A percentile compares a stretch with the other conserved stretches of the same genome.
These are phyloP conservation scores for Oreohelix idahoensis DNA, from an alignment of 1,140 invertebrate species.

Conservation along the genomic window DNA sequence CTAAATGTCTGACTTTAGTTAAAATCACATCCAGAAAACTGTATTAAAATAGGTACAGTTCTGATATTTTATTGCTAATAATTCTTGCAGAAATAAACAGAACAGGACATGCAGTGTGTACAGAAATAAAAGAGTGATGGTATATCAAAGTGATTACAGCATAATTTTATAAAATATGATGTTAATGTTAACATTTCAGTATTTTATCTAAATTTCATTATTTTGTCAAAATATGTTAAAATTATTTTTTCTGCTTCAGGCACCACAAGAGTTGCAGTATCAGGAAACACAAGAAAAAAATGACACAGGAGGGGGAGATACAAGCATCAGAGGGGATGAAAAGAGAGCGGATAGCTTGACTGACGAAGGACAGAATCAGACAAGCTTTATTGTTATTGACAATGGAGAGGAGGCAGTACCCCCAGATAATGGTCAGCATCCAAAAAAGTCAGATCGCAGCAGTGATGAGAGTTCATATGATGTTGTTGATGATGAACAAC, in stretches of 20 bases:
- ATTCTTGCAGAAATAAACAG: no score
- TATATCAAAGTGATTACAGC: no score
- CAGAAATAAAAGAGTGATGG: no score
- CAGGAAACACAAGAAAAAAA: background rate
- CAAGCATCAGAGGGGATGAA: background rate
- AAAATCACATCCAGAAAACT: no score
- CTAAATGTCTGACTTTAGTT: no score
- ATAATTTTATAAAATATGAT: no score
- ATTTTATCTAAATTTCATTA: no score
- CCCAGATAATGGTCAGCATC: background rate
- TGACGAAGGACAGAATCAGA: conserved; percentile 22
- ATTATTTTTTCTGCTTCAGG: background rate
- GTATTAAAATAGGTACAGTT: no score
- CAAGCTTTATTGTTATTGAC: conserved; percentile 31
- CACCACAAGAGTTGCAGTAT: background rate
- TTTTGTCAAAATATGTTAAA: no score
- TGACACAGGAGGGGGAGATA: background rate
- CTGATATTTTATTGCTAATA: no score
- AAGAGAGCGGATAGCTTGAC: background rate
- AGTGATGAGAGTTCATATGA: conserved; percentile 41
- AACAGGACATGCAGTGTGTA: no score
- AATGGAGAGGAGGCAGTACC: conserved; percentile 11
- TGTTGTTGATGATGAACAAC: conserved; percentile 26
- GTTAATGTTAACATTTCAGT: no score
- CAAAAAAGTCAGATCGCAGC: conserved; percentile 36